Base-by-base conservation (phyloP, 2,113 vertebrate genomes). In the Rallus limicola region DNA sequence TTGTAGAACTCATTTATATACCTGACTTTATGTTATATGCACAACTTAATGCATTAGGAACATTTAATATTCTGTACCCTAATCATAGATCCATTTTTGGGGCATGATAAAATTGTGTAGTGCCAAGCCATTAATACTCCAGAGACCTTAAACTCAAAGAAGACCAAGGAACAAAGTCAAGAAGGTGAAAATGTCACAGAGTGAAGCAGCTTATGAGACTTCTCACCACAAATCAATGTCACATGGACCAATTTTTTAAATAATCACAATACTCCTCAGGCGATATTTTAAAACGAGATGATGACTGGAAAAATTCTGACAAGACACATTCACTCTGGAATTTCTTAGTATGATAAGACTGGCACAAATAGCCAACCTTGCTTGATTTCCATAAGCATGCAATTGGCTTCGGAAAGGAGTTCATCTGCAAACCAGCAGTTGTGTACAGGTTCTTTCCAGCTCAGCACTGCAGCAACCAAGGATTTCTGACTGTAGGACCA, bases 301-400 rank as follows among this genome's bases (percentile, higher is more conserved):
- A 36, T 40, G 19, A 50, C 6, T 50, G 53, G 33, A 40, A 77
- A 93, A 91, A 52, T 6, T 62, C 28, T 62, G 25, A 64, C 8
- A 24, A 76, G 48, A 42, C 11, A 26, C 14, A n/a, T 42, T 84
- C 60, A 31, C 6, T 65, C 16, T 60, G 5, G 15, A 85, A 46
- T 81, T 52, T 67, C 16, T 56, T 14, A 58, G 3, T 18, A 21
- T 40, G 6, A 8, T 26, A 46, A 28, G 11, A 34, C 8, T 21
- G 15, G 2, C 74, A 70, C 36, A 31, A 25, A 14, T 76, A 70
- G 20, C 5, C 59, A 76, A 44, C 3, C 24, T 52, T 21, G 18
- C 6, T 56, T 2, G 0, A 5, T 75, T 79, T 46, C 88, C 42
- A 40, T 44, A 5, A 55, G 6, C 7, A 3, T 17, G 8, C 4